Base-by-base conservation (phyloP, 92 coral and sea anemone species). In the Ricordea florida region DNA sequence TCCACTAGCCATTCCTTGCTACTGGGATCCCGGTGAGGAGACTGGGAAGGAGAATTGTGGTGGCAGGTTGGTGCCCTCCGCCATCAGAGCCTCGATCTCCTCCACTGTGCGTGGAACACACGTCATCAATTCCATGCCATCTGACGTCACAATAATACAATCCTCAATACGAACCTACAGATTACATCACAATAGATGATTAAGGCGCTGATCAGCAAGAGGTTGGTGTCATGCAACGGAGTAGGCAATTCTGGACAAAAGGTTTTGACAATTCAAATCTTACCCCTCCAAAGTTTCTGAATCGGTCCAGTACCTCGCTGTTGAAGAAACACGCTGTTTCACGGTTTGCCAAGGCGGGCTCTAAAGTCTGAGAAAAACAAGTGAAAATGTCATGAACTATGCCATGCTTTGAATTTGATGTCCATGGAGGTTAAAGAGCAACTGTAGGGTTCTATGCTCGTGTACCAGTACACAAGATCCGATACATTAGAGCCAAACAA, bases 51-150 rank as follows among this genome's bases (percentile, higher is more conserved):
- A 46, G 75, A 89, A 89, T 57, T 80, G 94, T 32, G 83, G 88
- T 15, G 87, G 68, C 51, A 89, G 85, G 33, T 75, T 22, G 46
- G 75, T 47, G 9, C 97, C 97, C 59, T 87, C 85, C 10, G 88
- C 90, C 96, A 96, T 96, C 52, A 89, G 80, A 5, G 92, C 83
- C 86, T 96, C 99, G 65, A 96, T 96, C 76, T 96, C 99, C 33
- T 83, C 83, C 62, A 86, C 94, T 29, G 99, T 96, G 22, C 99
- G 97, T 10, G 99, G 99, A 2, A 96, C 99, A 24, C 82, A 69
- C n/a, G 99, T 92, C 99, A 96, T 89, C 46, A 96, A 78, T 53
- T 96, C 99, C 99, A 96, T 96, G 8, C 99, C 99, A 32, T 92
- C 89, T 38, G 96, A 82, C 30, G 99, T 96, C 62, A 96, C 97